Evolutionary conservation across 2,888 invertebrate species (phyloP), one percentile per base, ranked within the genome.

Genomic region (Dusona sp.): DNA sequence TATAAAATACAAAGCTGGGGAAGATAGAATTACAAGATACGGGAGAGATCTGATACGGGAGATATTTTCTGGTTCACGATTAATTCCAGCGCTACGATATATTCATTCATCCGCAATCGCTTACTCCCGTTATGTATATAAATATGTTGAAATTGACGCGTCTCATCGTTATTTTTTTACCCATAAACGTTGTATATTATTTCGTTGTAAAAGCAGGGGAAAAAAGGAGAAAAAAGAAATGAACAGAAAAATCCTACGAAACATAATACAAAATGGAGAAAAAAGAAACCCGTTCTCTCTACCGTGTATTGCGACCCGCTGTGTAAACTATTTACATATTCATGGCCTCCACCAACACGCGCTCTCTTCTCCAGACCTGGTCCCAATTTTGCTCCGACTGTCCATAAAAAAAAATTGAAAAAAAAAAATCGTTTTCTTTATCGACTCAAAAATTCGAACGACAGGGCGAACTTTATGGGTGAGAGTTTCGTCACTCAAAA

Each of bases 61-160:
- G 78, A 82, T 85, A 79, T 79, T 74, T 82, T 82, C 78, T 73
- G 73, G 73, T 79, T 74, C 74, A 74, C 82, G 67, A 85, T 83
- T 79, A 85, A 85, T 85, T 79, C 79, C 25, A 79, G n/a, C 82
- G 86, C 25, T 65, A 54, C 82, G 86, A 77, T 72, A 79, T 85
- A 88, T 88, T 88, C 82, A 88, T 88, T 88, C 85, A 79, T 48
- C 79, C 79, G 75, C 78, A 79, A 88, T 88, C 86, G 77, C 83
- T 88, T 84, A 88, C 88, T 88, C 88, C 88, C 88, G 85, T 86
- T 88, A 88, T 87, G 84, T 85, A 87, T 80, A 86, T 88, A 88
- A 88, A 88, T 88, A 85, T 79, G 78, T 74, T 68, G 42, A 80
- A 77, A 78, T 82, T 85, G 83, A 73, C 72, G 73, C 77, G 29